Percentiles rank a stretch among this genome's conserved stretches.
Evolutionary conservation across 2,888 invertebrate genomes (phyloP).

Genomic region (Mantis religiosa): DNA sequence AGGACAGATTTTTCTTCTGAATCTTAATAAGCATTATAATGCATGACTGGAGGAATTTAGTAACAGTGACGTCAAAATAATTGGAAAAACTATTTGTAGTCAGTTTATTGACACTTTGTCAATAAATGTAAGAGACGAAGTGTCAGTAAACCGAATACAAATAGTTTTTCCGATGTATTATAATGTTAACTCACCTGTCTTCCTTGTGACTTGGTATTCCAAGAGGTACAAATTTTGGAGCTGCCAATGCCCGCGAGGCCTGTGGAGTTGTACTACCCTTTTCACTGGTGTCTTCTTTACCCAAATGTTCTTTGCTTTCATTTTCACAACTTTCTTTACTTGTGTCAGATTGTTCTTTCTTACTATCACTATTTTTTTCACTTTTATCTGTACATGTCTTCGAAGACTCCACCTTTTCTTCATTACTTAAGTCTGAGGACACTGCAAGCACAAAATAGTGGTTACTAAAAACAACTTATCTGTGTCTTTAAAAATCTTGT

Average conservation of each 20-base stretch:
- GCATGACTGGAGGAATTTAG: too few species aligned
- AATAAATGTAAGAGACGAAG: too few species aligned
- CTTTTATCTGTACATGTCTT: neutral
- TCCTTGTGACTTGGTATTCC: conserved; percentile 24
- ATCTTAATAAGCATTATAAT: too few species aligned
- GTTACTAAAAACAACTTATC: too few species aligned
- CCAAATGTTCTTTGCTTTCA: neutral
- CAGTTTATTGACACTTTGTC: too few species aligned
- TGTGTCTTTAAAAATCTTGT: too few species aligned
- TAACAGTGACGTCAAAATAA: too few species aligned
- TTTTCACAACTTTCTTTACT: neutral
- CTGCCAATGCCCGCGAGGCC: neutral
- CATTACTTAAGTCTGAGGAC: neutral
- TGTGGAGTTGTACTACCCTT: neutral
- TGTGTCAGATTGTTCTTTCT: neutral
- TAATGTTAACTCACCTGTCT: conserved; percentile 29
- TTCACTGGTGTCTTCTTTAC: neutral
- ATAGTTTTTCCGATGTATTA: too few species aligned
- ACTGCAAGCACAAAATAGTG: neutral
- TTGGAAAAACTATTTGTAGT: too few species aligned
- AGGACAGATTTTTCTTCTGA: too few species aligned
- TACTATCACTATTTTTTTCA: neutral
- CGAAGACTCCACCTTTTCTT: neutral
- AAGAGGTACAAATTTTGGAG: conserved; percentile 30
- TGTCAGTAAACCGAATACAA: too few species aligned